A percentile compares a stretch with the other conserved stretches of the same genome.
These are phyloP conservation scores for Zonitis immaculata DNA, from an alignment of 2,888 invertebrate genomes.

Conservation along the genomic window DNA sequence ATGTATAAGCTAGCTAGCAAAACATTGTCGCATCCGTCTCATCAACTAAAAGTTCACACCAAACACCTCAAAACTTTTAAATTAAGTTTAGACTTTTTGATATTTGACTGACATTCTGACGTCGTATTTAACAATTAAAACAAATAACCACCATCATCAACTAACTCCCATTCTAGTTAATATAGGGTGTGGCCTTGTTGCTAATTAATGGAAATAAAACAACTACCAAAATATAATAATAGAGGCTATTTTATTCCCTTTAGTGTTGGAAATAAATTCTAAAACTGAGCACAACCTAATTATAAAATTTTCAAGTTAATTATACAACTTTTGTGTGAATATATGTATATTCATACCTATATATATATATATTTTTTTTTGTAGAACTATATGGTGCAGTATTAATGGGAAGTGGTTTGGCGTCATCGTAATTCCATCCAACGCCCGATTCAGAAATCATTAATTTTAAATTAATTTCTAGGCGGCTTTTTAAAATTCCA, in stretches of 20 bases:
- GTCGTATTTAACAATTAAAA: conserved; percentile 39
- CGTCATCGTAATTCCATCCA: neutral
- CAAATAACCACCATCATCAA: neutral
- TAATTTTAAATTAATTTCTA: conserved; percentile 2
- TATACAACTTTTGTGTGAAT: neutral
- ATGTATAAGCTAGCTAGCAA: conserved; percentile 20
- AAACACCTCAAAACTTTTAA: conserved; percentile 33
- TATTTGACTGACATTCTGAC: conserved; percentile 37
- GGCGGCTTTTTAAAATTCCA: conserved; percentile 2
- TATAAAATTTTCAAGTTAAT: neutral
- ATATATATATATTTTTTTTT: neutral
- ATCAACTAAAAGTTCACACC: neutral
- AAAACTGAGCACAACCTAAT: neutral
- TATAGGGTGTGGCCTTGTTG: neutral
- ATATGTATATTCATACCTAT: too few relatives aligned
- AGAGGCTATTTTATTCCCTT: neutral
- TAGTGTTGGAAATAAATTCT: neutral
- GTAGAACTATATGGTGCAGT: too few relatives aligned
- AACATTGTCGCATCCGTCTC: conserved; percentile 20
- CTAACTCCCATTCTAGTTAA: too few relatives aligned
- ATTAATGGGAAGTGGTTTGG: neutral
- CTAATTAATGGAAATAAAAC: neutral
- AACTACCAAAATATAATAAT: neutral
- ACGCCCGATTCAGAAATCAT: conserved; percentile 1
- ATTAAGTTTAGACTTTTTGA: conserved; percentile 37